A percentile compares a stretch with the other conserved stretches of the same genome.
These are phyloP conservation scores for Candoia aspera DNA, from an alignment of 2,113 vertebrate genomes.

Conservation along the genomic window DNA sequence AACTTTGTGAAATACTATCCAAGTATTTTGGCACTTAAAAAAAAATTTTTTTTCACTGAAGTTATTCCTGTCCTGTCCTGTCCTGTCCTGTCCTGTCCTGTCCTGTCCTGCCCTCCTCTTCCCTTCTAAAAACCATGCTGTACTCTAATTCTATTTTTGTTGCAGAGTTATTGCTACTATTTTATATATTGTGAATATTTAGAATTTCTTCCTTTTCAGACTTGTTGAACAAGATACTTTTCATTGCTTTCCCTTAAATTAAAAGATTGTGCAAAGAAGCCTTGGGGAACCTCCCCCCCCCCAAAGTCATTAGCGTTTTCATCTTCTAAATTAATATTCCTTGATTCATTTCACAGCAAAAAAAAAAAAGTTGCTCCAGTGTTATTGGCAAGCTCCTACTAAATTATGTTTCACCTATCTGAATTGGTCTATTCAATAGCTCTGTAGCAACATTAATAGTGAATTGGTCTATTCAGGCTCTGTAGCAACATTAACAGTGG, in stretches of 20 bases:
- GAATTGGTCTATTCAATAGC: not conserved
- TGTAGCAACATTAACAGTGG: slow-evolving; percentile 3
- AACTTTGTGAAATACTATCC: not conserved
- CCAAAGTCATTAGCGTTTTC: not conserved
- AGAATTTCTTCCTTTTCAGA: slow-evolving; percentile 21
- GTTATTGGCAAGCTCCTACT: not conserved
- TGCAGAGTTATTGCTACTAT: slow-evolving; percentile 1
- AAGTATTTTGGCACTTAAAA: slow-evolving; percentile 13
- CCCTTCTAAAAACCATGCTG: not conserved
- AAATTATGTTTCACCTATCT: not conserved
- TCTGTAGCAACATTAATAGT: slow-evolving; percentile 1
- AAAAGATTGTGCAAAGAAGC: slow-evolving; percentile 8
- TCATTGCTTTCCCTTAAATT: slow-evolving; percentile 11
- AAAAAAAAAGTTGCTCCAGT: not conserved
- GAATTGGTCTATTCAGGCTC: not conserved
- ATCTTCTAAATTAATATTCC: slow-evolving; percentile 4
- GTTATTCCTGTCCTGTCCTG: not conserved
- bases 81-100: not conserved
- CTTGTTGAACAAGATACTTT: not conserved
- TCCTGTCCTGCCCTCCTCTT: not conserved
- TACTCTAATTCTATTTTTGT: not conserved
- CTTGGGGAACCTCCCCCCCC: not conserved
- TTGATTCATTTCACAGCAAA: not conserved
- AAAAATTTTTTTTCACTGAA: not conserved
- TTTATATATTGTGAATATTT: not conserved